Conservation (phyloP, 2,113 vertebrate genomes). For the Chaetura pelagica region DNA sequence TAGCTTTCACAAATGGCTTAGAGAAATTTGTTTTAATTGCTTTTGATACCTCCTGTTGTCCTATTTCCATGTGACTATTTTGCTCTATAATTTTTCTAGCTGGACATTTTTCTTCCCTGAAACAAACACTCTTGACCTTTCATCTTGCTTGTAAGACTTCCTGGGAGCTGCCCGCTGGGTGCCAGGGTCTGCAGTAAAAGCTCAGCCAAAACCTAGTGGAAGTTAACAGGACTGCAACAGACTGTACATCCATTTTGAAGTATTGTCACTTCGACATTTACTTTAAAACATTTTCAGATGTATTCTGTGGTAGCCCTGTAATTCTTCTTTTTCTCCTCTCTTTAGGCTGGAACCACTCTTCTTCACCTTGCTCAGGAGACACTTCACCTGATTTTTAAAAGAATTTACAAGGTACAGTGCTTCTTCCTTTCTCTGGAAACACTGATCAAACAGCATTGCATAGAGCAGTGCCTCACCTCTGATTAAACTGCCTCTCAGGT, state of each 20-base stretch:
- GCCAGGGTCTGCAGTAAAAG: not conserved
- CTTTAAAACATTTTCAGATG: not conserved
- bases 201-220: not conserved
- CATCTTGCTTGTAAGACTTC: not conserved
- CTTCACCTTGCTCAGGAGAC: not conserved
- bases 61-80: not conserved
- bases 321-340: not conserved
- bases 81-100: not conserved
- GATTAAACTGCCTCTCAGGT: not conserved
- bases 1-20: not conserved
- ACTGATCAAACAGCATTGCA: not conserved
- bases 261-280: not conserved
- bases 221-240: not conserved
- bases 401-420: not conserved
- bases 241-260: not conserved
- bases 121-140: not conserved
- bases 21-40: not conserved
- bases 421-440: not conserved
- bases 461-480: not conserved
- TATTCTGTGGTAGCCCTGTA: not conserved
- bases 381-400: not conserved
- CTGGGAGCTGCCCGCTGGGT: not conserved
- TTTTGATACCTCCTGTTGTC: not conserved
- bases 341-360: not conserved
- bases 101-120: not conserved